Percentiles rank a stretch among this genome's conserved stretches.
phyloP scores from a whole-genome alignment of 2,888 invertebrate genomes.

The Mythimna lalbum region DNA sequence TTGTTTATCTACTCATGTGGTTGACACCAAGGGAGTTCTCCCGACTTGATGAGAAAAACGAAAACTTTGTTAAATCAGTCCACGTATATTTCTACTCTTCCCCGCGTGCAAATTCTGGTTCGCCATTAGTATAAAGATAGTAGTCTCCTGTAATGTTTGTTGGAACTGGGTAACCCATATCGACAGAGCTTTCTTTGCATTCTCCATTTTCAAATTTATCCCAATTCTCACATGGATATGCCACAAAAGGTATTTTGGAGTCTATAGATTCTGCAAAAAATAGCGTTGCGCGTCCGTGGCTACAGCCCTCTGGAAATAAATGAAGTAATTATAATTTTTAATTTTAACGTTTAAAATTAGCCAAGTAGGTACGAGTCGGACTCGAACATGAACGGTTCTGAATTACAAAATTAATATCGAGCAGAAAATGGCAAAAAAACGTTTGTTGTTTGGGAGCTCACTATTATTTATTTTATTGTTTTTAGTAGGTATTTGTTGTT shows the following conservation, averaged over 20 bases:
- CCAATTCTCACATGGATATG: slow-evolving; percentile 90
- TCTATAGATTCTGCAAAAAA: slow-evolving; percentile 92
- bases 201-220: slow-evolving; percentile 81
- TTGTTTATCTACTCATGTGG: too few relatives aligned
- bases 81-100: slow-evolving; percentile 24
- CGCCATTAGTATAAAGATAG: slow-evolving; percentile 91
- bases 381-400: too few relatives aligned
- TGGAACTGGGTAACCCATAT: slow-evolving; percentile 90
- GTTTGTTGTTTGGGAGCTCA: too few relatives aligned
- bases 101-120: slow-evolving; percentile 89
- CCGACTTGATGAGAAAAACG: neutral
- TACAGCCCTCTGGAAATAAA: slow-evolving; percentile 91
- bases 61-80: neutral
- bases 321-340: neutral
- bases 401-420: too few relatives aligned
- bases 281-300: slow-evolving; percentile 92
- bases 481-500: too few relatives aligned
- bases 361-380: too few relatives aligned
- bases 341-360: too few relatives aligned
- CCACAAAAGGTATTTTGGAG: slow-evolving; percentile 87
- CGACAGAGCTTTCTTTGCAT: slow-evolving; percentile 76
- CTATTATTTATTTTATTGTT: too few relatives aligned
- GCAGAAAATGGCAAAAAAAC: too few relatives aligned
- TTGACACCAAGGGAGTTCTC: too few relatives aligned
- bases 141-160: slow-evolving; percentile 87